phyloP scores from a whole-genome alignment of 2,113 vertebrate genomes.

The Petrocephalus microphthalmus region DNA sequence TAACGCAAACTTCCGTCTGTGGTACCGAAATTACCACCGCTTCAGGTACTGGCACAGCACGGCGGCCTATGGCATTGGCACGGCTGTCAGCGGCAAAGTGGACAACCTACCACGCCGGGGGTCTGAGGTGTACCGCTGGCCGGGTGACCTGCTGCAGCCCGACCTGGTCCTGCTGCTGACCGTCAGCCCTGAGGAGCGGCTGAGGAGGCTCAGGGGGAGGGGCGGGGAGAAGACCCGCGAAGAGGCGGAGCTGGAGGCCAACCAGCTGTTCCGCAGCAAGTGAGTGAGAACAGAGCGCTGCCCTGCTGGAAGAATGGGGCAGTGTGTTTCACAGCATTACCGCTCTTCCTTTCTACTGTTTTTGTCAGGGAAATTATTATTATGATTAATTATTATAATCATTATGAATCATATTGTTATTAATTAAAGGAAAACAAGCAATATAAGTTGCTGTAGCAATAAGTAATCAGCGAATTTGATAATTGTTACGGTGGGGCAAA shows the following conservation, averaged over 20 bases:
- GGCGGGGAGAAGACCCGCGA: conserved; percentile 73
- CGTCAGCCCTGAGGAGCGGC: conserved; percentile 69
- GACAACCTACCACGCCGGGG: conserved; percentile 66
- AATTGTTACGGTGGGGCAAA: background rate
- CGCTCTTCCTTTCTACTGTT: background rate
- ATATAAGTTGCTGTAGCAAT: background rate
- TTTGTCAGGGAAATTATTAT: background rate
- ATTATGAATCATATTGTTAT: background rate
- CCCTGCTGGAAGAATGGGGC: background rate
- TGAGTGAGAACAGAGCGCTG: conserved; percentile 40
- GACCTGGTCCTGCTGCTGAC: conserved; percentile 78
- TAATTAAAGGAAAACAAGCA: background rate
- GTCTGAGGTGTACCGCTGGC: conserved; percentile 78
- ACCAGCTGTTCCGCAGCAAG: conserved; percentile 76
- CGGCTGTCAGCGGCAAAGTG: conserved; percentile 66
- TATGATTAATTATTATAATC: no score
- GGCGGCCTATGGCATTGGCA: conserved; percentile 82
- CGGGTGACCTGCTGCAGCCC: conserved; percentile 74
- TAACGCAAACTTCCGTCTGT: background rate
- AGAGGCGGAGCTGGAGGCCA: conserved; percentile 72
- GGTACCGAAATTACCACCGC: background rate
- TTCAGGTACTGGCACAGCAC: conserved; percentile 92
- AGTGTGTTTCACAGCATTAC: background rate
- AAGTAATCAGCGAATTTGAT: background rate
- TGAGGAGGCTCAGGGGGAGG: conserved; percentile 61